phyloP scores from a whole-genome alignment of 2,113 vertebrate species.

The Burhinus bistriatus region DNA sequence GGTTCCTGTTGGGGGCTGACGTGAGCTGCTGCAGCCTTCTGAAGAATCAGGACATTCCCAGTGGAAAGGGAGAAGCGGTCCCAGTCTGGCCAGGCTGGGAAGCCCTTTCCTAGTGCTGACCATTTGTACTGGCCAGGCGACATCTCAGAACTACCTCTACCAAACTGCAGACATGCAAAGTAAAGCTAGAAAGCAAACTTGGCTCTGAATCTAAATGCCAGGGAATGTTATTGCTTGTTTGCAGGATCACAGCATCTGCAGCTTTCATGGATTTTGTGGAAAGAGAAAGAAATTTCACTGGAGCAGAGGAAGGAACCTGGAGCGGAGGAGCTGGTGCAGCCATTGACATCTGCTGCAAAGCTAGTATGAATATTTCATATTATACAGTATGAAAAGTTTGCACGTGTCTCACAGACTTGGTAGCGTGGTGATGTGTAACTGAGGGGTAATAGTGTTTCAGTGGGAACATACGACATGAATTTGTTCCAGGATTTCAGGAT shows the following conservation, averaged over 20 bases:
- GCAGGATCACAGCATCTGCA: conserved; percentile 2
- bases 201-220: neutral
- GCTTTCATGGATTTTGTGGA: neutral
- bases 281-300: neutral
- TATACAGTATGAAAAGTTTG: neutral
- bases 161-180: neutral
- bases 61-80: neutral
- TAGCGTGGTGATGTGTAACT: neutral
- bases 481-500: conserved; percentile 30
- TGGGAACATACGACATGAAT: neutral
- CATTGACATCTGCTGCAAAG: conserved; percentile 31
- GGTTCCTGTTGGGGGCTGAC: accelerated
- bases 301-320: neutral
- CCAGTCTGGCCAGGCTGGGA: neutral
- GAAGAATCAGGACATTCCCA: neutral
- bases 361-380: conserved; percentile 38
- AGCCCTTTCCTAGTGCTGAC: neutral
- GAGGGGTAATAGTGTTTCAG: conserved; percentile 3
- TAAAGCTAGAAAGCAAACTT: neutral
- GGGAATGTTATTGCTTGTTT: neutral
- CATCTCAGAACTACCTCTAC: neutral
- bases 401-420: neutral
- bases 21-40: neutral
- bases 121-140: neutral
- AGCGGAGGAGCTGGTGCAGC: conserved; percentile 19